Conservation (phyloP, 2,888 invertebrate species). For the Homarus gammarus region DNA sequence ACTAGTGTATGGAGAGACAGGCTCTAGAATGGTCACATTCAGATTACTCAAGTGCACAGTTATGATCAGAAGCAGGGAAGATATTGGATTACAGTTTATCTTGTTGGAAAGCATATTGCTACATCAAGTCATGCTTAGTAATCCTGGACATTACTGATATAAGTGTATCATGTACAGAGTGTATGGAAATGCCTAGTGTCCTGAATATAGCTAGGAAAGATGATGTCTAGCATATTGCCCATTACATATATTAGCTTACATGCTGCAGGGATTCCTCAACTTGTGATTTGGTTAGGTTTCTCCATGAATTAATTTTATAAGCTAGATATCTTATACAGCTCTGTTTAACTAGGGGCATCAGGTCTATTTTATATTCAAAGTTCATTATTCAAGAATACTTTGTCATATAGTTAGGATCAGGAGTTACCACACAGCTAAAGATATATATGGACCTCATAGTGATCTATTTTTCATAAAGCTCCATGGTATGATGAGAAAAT, state of each 20-base stretch:
- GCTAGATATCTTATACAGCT: neutral
- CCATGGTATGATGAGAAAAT: slow-evolving; percentile 9
- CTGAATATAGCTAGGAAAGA: neutral
- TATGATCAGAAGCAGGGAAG: too few relatives aligned
- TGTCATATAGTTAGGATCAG: neutral
- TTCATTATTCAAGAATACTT: too few relatives aligned
- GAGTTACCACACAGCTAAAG: neutral
- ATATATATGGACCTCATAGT: neutral
- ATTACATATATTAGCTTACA: neutral
- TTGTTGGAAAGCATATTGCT: too few relatives aligned
- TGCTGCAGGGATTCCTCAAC: neutral
- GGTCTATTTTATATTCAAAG: neutral
- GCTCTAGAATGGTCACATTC: too few relatives aligned
- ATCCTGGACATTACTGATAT: too few relatives aligned
- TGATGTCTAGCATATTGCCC: neutral
- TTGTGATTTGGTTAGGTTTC: neutral
- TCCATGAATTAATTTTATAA: neutral
- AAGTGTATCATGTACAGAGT: neutral
- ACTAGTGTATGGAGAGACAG: too few relatives aligned
- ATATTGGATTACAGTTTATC: too few relatives aligned
- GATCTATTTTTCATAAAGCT: neutral
- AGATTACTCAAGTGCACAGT: too few relatives aligned
- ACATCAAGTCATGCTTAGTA: too few relatives aligned
- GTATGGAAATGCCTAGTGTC: neutral
- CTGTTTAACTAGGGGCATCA: neutral